Conservation (phyloP, 2,797 vertebrate species). For the Lithobates sylvaticus region DNA sequence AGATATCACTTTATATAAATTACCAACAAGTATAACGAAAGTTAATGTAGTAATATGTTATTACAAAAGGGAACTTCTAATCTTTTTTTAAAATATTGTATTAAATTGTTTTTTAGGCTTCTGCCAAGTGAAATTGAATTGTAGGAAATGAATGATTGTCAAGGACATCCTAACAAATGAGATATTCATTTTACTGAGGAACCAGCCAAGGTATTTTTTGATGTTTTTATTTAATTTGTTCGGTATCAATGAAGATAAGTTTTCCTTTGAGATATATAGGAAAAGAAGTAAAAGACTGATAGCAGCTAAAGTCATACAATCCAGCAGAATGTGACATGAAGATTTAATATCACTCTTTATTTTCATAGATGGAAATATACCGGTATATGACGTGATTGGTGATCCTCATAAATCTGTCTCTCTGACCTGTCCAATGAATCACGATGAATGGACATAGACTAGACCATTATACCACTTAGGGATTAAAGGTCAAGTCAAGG, state of each 20-base stretch:
- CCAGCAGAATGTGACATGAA: slow-evolving; percentile 66
- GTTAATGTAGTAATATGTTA: slow-evolving; percentile 65
- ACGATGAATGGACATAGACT: slow-evolving; percentile 50
- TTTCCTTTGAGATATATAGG: slow-evolving; percentile 67
- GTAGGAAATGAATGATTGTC: slow-evolving; percentile 69
- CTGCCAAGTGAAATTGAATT: slow-evolving; percentile 71
- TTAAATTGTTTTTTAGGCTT: slow-evolving; percentile 70
- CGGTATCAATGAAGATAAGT: slow-evolving; percentile 67
- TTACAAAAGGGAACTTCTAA: slow-evolving; percentile 66
- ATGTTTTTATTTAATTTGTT: slow-evolving; percentile 74
- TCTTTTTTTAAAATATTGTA: slow-evolving; percentile 66
- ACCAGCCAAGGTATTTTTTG: slow-evolving; percentile 67
- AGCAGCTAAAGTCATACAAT: slow-evolving; percentile 66
- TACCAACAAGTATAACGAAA: slow-evolving; percentile 36
- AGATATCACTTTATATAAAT: slow-evolving; percentile 33
- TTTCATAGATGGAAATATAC: slow-evolving; percentile 58
- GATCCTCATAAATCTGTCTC: slow-evolving; percentile 36
- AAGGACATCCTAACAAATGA: slow-evolving; percentile 71
- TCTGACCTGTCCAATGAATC: slow-evolving; percentile 34
- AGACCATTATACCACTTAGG: slow-evolving; percentile 33
- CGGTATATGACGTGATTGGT: slow-evolving; percentile 27
- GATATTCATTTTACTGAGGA: slow-evolving; percentile 71
- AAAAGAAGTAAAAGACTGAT: slow-evolving; percentile 74
- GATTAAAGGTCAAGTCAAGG: slow-evolving; percentile 11
- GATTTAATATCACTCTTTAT: slow-evolving; percentile 58